Evolutionary conservation across 2,888 invertebrate genomes (phyloP), one percentile per base, ranked within the genome.

Genomic region (Chirona hameri): DNA sequence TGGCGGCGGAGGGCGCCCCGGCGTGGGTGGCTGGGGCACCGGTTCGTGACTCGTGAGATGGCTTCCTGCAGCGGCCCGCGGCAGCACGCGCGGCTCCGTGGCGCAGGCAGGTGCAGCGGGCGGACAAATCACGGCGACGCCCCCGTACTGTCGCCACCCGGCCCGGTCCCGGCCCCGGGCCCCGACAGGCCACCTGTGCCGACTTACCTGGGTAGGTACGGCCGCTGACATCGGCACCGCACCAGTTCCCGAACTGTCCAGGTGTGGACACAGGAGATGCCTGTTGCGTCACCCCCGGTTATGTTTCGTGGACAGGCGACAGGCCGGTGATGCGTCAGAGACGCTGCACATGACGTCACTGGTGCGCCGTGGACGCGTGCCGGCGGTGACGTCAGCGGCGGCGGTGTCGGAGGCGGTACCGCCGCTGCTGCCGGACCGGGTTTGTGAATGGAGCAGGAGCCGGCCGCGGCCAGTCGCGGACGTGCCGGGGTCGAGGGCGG

Each of bases 361-460:
- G 18, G 52, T 52, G 52, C 52, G 52, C 18, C 7, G 52, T 2
- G 52, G 18, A 52, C 12, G 39, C 55, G 55, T 18, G 55, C 55
- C 55, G 55, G 7, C 55, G 60, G 24, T 52, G 52, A 21, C 60
- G 60, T 60, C 24, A 60, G 24, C 1, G 60, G 21, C 60, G 60
- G 24, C 60, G 60, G 60, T 24, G 60, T 60, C 60, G 1, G 60
- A 60, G 24, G 60, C 60, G 60, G 60, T 60, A 60, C 60, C 39
- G 76, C 21, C 76, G 46, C 39, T 24, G 24, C 76, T 24, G 24
- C 76, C 46, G 72, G 76, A 15, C 46, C 31, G 76, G 46, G 76
- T 76, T 76, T 76, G 76, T 76, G 76, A 76, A 76, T 76, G 76
- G 24, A 76, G 27, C 76, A 24, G 46, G 1, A 14, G 76, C 10